These are phyloP conservation scores for Aleiodes alternator DNA, from an alignment of 2,888 invertebrate species.

Conservation along the genomic window DNA sequence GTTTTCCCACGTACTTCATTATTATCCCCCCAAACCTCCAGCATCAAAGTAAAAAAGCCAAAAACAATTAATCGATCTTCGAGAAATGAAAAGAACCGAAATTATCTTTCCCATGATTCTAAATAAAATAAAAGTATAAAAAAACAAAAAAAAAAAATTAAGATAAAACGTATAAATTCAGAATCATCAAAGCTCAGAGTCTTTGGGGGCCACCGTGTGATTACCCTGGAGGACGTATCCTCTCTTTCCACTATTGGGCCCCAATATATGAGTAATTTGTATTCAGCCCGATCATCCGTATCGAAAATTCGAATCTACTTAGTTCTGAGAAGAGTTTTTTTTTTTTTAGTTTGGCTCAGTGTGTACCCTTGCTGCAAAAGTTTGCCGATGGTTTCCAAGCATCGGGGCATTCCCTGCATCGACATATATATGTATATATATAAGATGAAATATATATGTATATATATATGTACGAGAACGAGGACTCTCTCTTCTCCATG, in stretches of 20 bases:
- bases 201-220: conserved; percentile 73
- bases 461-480: conserved; percentile 13
- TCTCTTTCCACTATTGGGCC: conserved; percentile 23
- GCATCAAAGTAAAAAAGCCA: no score
- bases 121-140: conserved; percentile 31
- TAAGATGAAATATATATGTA: conserved; percentile 33
- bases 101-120: conserved; percentile 8
- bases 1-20: no score
- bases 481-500: conserved; percentile 44
- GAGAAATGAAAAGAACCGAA: neutral
- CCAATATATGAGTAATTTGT: conserved; percentile 75
- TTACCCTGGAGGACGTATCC: conserved; percentile 64
- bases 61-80: no score
- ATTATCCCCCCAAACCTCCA: no score
- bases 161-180: conserved; percentile 28
- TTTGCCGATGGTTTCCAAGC: conserved; percentile 39
- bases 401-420: conserved; percentile 34
- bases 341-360: conserved; percentile 2
- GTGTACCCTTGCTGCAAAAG: conserved; percentile 29
- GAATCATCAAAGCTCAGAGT: conserved; percentile 13
- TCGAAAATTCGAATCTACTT: conserved; percentile 76
- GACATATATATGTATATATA: conserved; percentile 30
- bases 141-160: neutral
- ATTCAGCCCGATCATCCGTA: conserved; percentile 76
- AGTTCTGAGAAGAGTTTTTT: conserved; percentile 72